These are phyloP conservation scores for Agrochola litura DNA, from an alignment of 2,888 invertebrate genomes.

Conservation along the genomic window DNA sequence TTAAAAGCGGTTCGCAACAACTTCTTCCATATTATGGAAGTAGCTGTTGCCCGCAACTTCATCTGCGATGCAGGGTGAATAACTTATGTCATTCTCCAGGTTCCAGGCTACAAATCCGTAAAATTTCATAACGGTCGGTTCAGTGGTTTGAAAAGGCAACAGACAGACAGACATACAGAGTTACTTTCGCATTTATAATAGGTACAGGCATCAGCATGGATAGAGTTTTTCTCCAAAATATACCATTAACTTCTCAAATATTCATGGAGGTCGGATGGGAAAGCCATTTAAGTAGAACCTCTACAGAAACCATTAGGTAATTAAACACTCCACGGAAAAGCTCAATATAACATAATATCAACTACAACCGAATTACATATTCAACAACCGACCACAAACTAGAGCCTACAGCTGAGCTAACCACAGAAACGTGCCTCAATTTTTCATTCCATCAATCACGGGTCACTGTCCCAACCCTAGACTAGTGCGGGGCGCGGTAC, in stretches of 20 bases:
- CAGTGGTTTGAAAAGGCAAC: background rate
- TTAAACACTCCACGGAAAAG: background rate
- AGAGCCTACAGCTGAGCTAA: constrained; percentile 10
- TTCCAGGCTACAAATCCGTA: background rate
- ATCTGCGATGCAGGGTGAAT: background rate
- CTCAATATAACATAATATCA: background rate
- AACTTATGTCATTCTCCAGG: background rate
- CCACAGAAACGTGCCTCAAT: constrained; percentile 23
- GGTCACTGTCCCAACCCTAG: constrained; percentile 5
- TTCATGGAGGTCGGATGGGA: background rate
- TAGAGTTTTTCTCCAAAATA: background rate
- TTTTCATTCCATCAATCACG: constrained; percentile 46
- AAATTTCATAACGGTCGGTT: background rate
- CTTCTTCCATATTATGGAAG: background rate
- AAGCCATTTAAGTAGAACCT: background rate
- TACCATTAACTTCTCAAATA: background rate
- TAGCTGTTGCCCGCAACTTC: background rate
- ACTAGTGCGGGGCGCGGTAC: constrained; percentile 33
- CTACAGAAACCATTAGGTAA: background rate
- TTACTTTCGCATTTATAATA: background rate
- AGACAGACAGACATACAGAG: background rate
- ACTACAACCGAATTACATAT: background rate
- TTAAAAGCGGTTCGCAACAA: too few relatives aligned
- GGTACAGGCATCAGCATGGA: background rate
- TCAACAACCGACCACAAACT: background rate